Evolutionary conservation across 92 coral and sea anemone species (phyloP).

Genomic region (Montipora capitata): DNA sequence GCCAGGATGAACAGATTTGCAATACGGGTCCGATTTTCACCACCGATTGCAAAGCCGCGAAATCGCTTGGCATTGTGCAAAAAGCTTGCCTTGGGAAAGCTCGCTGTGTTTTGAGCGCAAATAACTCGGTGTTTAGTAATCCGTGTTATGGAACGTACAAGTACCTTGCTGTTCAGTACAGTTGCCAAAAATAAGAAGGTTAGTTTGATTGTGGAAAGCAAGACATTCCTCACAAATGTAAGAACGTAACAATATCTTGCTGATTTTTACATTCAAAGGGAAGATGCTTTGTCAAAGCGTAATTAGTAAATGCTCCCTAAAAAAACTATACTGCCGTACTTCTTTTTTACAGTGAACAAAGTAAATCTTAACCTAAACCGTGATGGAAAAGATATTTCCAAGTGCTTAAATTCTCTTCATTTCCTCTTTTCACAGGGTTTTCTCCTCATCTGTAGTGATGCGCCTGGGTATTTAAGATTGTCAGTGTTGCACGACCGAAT

Average conservation of each 20-base stretch:
- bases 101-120: constrained; percentile 21
- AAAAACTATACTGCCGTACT: too few species aligned
- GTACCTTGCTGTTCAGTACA: constrained; percentile 23
- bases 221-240: background rate
- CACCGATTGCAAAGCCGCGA: constrained; percentile 31
- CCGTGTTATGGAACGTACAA: constrained; percentile 7
- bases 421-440: too few species aligned
- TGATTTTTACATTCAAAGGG: too few species aligned
- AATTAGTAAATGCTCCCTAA: too few species aligned
- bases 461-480: too few species aligned
- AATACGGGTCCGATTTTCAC: background rate
- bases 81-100: constrained; percentile 27
- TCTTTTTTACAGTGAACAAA: too few species aligned
- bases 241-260: background rate
- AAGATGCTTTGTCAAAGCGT: too few species aligned
- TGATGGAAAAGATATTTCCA: too few species aligned
- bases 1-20: constrained; percentile 11
- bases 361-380: too few species aligned
- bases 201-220: background rate
- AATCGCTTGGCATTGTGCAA: constrained; percentile 20
- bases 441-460: too few species aligned
- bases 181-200: constrained; percentile 20
- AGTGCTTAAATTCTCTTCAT: too few species aligned
- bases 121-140: constrained; percentile 26
- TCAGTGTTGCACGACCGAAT: too few species aligned